Base-by-base conservation (phyloP, 2,888 invertebrate species). In the Spilosoma lubricipeda region DNA sequence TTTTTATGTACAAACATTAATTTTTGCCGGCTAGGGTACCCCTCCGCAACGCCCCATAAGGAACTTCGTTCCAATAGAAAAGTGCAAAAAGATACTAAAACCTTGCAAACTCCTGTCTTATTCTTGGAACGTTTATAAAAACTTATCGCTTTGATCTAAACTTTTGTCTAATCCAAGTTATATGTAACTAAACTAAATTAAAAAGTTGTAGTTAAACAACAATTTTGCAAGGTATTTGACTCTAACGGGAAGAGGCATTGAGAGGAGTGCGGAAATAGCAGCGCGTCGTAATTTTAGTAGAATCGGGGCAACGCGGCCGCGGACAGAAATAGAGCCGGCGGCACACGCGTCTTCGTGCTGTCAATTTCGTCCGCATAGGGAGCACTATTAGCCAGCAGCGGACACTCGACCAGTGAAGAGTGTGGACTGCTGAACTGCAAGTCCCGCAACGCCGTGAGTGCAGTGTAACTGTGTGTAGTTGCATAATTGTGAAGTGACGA, bases 241-340 rank as follows among this genome's bases (percentile, higher is more conserved):
- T 90, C 88, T 86, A 85, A 87, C 87, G 85, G 87, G 92, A 90
- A 91, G 88, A 92, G 93, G 89, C 91, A 88, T 87, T 86, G 90
- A 89, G 92, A 90, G 83, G 91, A 92, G 95, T 94, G 95, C 95
- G 95, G 95, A 95, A 95, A 95, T 95, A 95, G 95, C 93, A 88
- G 83, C 91, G 90, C 92, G 93, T 92, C 92, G 93, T 95, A 95
- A 95, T 95, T 95, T 95, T 94, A 95, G 94, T 95, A 92, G 91
- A 95, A 95, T 94, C 95, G 93, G 95, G 95, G 95, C 95, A 95
- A 95, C 94, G 89, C 94, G 94, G 94, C 91, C 95, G 92, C 93
- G 92, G 90, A 94, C 94, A 90, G 92, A 95, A 95, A 95, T 95
- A 95, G 95, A 90, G 92, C 80, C 90, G 92, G 89, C 92, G 89